These are phyloP conservation scores for Kradibia gibbosae DNA, from an alignment of 1,140 invertebrate species.

Conservation along the genomic window DNA sequence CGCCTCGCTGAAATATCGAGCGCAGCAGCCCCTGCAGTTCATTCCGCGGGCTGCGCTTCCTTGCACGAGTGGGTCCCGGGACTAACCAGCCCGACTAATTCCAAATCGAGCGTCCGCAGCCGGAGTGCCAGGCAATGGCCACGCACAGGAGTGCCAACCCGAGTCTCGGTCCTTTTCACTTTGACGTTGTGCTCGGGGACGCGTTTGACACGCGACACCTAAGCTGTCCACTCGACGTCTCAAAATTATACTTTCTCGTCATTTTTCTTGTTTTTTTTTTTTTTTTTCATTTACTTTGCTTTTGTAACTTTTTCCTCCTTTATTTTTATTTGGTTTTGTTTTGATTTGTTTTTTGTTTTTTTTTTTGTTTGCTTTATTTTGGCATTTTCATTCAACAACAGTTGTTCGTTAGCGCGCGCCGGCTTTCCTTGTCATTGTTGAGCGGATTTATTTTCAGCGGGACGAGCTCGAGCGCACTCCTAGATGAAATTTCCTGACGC, in stretches of 20 bases:
- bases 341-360: too few relatives aligned
- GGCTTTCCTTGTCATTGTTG: too few relatives aligned
- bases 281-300: too few relatives aligned
- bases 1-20: neutral
- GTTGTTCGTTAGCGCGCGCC: too few relatives aligned
- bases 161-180: neutral
- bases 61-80: neutral
- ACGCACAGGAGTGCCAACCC: neutral
- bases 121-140: neutral
- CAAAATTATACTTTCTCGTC: neutral
- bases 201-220: neutral
- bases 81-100: conserved; percentile 51
- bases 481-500: too few relatives aligned
- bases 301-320: too few relatives aligned
- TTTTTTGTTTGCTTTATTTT: too few relatives aligned
- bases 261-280: neutral
- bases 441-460: too few relatives aligned
- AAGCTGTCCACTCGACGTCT: neutral
- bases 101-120: conserved; percentile 52
- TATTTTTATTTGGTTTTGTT: too few relatives aligned
- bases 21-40: neutral
- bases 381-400: too few relatives aligned
- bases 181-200: neutral
- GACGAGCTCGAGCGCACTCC: too few relatives aligned
- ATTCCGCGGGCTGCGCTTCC: neutral